Conservation (phyloP, 2,888 invertebrate species). For the Desoria tigrina region DNA sequence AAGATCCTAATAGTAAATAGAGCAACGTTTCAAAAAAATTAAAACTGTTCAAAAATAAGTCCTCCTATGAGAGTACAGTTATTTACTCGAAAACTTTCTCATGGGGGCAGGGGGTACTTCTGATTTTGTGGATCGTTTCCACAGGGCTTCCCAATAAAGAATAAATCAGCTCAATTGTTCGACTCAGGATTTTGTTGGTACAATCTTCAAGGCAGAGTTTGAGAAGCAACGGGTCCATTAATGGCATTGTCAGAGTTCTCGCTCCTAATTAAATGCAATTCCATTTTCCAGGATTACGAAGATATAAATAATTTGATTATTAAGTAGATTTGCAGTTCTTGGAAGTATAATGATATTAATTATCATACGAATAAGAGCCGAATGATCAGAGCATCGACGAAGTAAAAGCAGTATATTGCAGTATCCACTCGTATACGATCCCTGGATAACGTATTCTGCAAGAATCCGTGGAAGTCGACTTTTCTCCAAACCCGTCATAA, state of each 20-base stretch:
- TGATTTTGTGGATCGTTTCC: slow-evolving; percentile 10
- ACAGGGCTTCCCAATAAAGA: slow-evolving; percentile 25
- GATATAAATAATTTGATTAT: too few relatives aligned
- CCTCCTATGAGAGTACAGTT: neutral
- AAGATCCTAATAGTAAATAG: slow-evolving; percentile 22
- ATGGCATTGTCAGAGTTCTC: slow-evolving; percentile 17
- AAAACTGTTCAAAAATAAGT: neutral
- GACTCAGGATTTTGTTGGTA: slow-evolving; percentile 27
- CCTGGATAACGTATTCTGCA: slow-evolving; percentile 22
- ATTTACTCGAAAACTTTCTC: slow-evolving; percentile 39
- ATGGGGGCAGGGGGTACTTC: slow-evolving; percentile 13
- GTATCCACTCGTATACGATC: slow-evolving; percentile 25
- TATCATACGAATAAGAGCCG: slow-evolving; percentile 33
- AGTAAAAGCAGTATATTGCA: slow-evolving; percentile 30
- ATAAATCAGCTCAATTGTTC: slow-evolving; percentile 41
- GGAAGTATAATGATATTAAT: neutral
- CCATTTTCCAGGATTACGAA: too few relatives aligned
- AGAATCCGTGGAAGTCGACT: slow-evolving; percentile 31
- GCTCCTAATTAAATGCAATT: too few relatives aligned
- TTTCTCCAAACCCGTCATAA: slow-evolving; percentile 25
- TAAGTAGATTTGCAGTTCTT: neutral
- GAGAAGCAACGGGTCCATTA: slow-evolving; percentile 35
- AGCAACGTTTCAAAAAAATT: neutral
- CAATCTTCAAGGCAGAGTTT: slow-evolving; percentile 34
- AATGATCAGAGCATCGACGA: slow-evolving; percentile 36